phyloP scores from a whole-genome alignment of 2,113 vertebrate species.

The Hippocampus guttulatus region DNA sequence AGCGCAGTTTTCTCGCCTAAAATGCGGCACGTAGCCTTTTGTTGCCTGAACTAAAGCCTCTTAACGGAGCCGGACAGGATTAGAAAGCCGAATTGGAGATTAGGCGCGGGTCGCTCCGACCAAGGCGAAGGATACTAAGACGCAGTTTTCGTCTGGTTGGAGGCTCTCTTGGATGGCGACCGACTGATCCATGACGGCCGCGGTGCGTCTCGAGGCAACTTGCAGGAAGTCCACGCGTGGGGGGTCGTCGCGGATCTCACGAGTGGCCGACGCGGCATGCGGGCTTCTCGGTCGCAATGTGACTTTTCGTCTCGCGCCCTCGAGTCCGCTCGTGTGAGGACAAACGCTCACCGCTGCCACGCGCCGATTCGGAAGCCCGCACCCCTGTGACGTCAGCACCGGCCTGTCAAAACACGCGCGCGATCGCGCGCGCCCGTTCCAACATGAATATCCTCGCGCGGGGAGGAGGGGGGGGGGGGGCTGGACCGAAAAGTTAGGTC shows the following conservation, averaged over 20 bases:
- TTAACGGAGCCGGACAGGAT: neutral
- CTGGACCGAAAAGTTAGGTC: too few relatives aligned
- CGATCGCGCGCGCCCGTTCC: neutral
- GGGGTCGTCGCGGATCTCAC: neutral
- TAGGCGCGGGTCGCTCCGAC: neutral
- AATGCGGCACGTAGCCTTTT: neutral
- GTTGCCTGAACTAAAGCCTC: neutral
- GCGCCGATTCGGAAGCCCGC: conserved; percentile 42
- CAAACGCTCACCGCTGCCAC: conserved; percentile 61
- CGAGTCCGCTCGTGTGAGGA: conserved; percentile 35
- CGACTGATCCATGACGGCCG: conserved; percentile 83
- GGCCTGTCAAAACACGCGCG: conserved; percentile 23
- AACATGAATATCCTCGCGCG: neutral
- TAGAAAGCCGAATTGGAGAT: neutral
- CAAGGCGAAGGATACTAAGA: conserved; percentile 79
- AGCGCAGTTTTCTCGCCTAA: neutral
- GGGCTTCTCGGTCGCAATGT: neutral
- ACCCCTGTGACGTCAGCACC: conserved; percentile 56
- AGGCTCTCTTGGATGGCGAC: conserved; percentile 86
- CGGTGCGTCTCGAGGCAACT: neutral
- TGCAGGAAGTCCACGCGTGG: conserved; percentile 11
- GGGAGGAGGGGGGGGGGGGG: too few relatives aligned
- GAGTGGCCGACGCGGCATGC: too few relatives aligned
- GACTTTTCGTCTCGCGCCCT: conserved; percentile 30
- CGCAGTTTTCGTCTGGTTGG: conserved; percentile 71